Evolutionary conservation across 2,113 vertebrate species (phyloP), one percentile per base, ranked within the genome.

Genomic region (Saiga tatarica): DNA sequence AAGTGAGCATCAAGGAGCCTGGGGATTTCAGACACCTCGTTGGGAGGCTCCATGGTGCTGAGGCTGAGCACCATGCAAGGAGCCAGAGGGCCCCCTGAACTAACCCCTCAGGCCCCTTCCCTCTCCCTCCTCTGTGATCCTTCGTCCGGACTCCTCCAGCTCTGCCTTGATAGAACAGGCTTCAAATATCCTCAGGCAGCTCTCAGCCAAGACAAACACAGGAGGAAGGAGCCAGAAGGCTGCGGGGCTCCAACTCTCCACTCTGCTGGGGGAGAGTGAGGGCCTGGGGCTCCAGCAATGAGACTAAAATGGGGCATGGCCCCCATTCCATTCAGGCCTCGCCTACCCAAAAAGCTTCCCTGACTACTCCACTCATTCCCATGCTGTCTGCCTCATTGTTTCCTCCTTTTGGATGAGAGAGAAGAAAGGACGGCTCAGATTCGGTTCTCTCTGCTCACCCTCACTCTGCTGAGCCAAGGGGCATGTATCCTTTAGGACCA

Each of bases 171-270:
- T 39, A 14, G 74, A 85, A 64, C 71, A 17, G 23, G 97, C 95
- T 94, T 93, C 92, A n/a, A 28, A 92, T 87, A 93, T 91, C 55
- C 84, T 57, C 2, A 1, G 15, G 36, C 55, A n/a, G 81, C 59
- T 67, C 62, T 82, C 55, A 53, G 97, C 97, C 98, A 98, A 98
- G 93, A 96, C 91, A 98, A 98, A 98, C 96, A 97, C 0, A 0
- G 28, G 45, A 30, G 28, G 81, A 71, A 71, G 95, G 60, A 86
- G 87, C 53, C 39, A 67, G 85, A 82, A 82, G 64, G 85, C 71
- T 3, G 5, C 2, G 3, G 36, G 76, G 47, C 42, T 78, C 90
- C 50, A 1, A 19, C 8, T 23, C 86, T 62, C 57, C 2, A 53
- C 88, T 85, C 83, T 10, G 74, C 71, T 5, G 10, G 93, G 33